A percentile compares a stretch with the other conserved stretches of the same genome.
Conservation (phyloP, 2,888 invertebrate species). For the Andricus quercusramuli region DNA sequence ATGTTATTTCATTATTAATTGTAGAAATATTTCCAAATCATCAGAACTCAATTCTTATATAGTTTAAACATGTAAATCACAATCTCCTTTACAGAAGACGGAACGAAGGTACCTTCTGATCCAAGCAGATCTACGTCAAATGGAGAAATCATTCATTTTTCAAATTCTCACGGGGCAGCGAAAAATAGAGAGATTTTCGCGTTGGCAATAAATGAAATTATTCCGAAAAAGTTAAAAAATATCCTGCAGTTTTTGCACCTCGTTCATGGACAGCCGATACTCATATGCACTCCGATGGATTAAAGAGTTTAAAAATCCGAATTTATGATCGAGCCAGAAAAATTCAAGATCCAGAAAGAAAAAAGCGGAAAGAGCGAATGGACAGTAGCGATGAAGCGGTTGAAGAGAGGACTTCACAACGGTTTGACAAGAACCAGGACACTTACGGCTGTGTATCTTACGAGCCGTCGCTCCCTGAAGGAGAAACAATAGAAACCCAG, state of each 20-base stretch:
- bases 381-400: neutral
- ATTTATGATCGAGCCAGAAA: neutral
- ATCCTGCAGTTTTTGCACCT: neutral
- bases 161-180: neutral
- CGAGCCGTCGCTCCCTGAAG: neutral
- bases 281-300: neutral
- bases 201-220: neutral
- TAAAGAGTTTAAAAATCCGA: neutral
- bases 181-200: neutral
- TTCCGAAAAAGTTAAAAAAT: too few relatives aligned
- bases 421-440: neutral
- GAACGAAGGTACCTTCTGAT: neutral
- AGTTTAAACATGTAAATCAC: neutral
- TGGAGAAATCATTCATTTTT: neutral
- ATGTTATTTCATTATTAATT: neutral
- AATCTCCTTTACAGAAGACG: neutral
- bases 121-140: neutral
- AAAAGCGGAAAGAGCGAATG: neutral
- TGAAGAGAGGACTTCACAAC: neutral
- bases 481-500: neutral
- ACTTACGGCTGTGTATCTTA: neutral
- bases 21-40: neutral
- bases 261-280: neutral
- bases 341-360: neutral
- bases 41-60: neutral